Evolutionary conservation across 2,113 vertebrate genomes (phyloP).

Genomic region (Trachemys scripta): DNA sequence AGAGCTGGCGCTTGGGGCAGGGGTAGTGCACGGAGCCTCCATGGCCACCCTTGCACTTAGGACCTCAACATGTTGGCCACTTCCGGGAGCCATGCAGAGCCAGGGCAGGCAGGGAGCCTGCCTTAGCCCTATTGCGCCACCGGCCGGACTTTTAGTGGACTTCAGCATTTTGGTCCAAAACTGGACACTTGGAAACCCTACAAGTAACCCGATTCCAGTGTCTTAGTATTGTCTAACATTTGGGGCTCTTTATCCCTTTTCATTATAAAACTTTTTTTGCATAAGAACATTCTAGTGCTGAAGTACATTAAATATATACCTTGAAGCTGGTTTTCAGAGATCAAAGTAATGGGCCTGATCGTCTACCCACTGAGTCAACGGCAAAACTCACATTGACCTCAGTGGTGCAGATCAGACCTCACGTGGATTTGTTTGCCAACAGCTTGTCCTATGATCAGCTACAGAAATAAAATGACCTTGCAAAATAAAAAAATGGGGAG

Average conservation of each 20-base stretch:
- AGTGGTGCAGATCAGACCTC: not conserved
- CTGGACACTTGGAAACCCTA: too few species aligned
- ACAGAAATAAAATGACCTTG: not conserved
- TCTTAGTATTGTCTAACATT: not conserved
- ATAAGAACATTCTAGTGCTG: not conserved
- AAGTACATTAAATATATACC: not conserved
- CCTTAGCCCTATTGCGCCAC: too few species aligned
- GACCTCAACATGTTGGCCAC: too few species aligned
- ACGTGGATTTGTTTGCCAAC: too few species aligned
- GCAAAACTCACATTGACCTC: accelerated
- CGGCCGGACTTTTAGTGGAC: too few species aligned
- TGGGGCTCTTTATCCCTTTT: not conserved
- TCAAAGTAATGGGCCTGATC: not conserved
- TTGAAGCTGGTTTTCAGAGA: not conserved
- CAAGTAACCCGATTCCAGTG: not conserved
- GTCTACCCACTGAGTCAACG: not conserved
- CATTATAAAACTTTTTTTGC: not conserved
- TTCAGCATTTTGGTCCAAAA: too few species aligned
- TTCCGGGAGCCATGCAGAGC: too few species aligned
- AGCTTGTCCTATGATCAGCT: not conserved
- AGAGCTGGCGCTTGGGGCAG: too few species aligned
- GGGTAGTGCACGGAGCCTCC: too few species aligned
- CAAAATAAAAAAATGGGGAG: not conserved
- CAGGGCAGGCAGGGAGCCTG: too few species aligned
- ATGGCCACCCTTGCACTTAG: too few species aligned